Evolutionary conservation across 2,888 invertebrate genomes (phyloP), one percentile per base, ranked within the genome.

Genomic region (Plebejus anna): DNA sequence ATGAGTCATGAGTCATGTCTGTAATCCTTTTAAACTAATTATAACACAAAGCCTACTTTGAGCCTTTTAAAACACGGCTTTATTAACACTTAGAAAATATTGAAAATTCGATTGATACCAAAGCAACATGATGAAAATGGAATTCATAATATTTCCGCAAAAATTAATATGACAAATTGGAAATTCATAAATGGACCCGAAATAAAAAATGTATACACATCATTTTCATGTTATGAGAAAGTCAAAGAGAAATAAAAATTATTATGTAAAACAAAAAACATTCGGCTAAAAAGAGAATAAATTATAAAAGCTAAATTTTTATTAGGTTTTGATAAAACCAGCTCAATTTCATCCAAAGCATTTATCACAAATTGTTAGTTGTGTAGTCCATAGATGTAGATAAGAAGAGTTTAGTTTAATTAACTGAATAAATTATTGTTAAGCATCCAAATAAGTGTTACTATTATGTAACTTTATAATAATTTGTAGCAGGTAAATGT

Each of bases 401-500:
- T 28, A 11, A 13, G 13, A 32, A 36, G 32, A 66, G 13, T 13
- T 36, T 66, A 66, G 32, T 32, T 36, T 66, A 36, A 32, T 13
- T 32, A 66, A 32, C 1, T 9, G 13, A 66, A 66, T 36, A 5
- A 59, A 66, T 28, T 61, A 16, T 28, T 28, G 6, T 36, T 5
- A 66, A 22, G 7, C 7, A 22, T 59, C n/a, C 22, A 22, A 59
- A 22, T 59, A 5, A 22, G 1, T 2, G 22, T 59, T 22, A 59
- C 22, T 57, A 32, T 66, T 32, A 66, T 66, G 66, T 36, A 11
- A 66, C 11, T 36, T 22, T 36, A 36, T 66, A 66, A 66, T 66
- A 66, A 66, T 66, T 66, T 36, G 66, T 36, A 66, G 66, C 66
- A 66, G 66, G 66, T 32, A 66, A 66, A 66, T 66, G 32, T 66